Evolutionary conservation across 1,140 invertebrate species (phyloP), one percentile per base, ranked within the genome.

Genomic region (Caenorhabditis tropicalis): DNA sequence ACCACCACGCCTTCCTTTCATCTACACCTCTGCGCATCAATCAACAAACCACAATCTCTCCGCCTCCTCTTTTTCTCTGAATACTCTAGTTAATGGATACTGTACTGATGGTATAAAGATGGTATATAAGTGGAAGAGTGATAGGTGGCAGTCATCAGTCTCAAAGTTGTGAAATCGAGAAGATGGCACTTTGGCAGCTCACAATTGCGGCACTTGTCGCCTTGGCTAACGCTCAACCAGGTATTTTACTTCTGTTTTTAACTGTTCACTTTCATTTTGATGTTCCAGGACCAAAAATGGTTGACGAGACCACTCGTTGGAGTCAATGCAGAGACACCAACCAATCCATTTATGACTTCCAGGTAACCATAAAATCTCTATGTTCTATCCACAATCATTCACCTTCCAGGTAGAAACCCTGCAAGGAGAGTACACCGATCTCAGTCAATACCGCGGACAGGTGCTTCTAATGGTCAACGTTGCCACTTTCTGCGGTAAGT

Each of bases 401-500:
- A 27, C n/a, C 48, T 74, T 87, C 39, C 29, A 85, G 81, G 81
- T 88, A 19, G 86, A 88, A 43, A 85, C 86, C n/a, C 79, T 84
- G 0, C 86, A 91, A 82, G 90, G 90, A 19, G 87, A 91, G 74
- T 91, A 87, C 85, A 91, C 87, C 15, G 88, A 88, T 21, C 86
- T 92, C 24, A 87, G 88, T 7, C 84, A 90, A 79, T 92, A 92
- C 89, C 87, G 88, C 84, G 91, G 91, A 27, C 90, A 92, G 79
- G 91, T 92, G 21, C 80, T 92, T 31, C 82, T 92, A 15, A 88
- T 92, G 21, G 91, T 92, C n/a, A 93, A 93, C 87, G 90, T 92
- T 53, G 92, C 92, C 24, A 92, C 92, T 56, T 92, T 91, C 89
- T 93, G 92, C 81, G 89, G 89, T 90, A 43, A 74, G 87, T 88